Evolutionary conservation across 92 coral and sea anemone genomes (phyloP).

Genomic region (Hydrozoanthus gracilis): DNA sequence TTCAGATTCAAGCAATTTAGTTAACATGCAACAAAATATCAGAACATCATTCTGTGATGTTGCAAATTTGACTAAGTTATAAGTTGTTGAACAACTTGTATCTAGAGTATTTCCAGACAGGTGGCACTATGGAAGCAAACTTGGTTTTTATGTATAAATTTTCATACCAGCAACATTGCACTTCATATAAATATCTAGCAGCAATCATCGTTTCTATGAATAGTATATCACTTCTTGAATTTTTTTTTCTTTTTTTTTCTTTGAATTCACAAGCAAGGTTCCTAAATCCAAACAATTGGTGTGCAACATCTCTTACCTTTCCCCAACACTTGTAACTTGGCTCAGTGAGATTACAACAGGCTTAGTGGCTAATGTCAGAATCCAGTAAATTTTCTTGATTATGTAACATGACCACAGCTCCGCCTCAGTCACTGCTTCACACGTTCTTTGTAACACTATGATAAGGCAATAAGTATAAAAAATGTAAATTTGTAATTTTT

Average conservation of each 20-base stretch:
- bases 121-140: too few relatives aligned
- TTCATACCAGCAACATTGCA: too few relatives aligned
- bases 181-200: too few relatives aligned
- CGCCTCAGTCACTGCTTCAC: constrained; percentile 81
- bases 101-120: too few relatives aligned
- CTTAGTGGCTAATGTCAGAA: constrained; percentile 74
- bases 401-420: constrained; percentile 92
- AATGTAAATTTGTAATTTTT: not conserved
- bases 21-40: too few relatives aligned
- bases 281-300: not conserved
- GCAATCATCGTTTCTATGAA: not conserved
- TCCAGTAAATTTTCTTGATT: constrained; percentile 75
- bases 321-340: constrained; percentile 73
- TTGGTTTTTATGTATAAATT: too few relatives aligned
- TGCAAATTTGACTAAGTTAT: too few relatives aligned
- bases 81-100: too few relatives aligned
- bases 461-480: not conserved
- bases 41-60: too few relatives aligned
- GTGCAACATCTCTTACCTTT: constrained; percentile 61
- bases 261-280: too few relatives aligned
- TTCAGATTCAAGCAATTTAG: too few relatives aligned
- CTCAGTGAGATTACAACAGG: constrained; percentile 83
- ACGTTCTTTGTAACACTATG: constrained; percentile 77
- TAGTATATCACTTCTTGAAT: not conserved
- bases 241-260: too few relatives aligned